Base-by-base conservation (phyloP, 2,797 vertebrate species). In the Siniperca obscura region DNA sequence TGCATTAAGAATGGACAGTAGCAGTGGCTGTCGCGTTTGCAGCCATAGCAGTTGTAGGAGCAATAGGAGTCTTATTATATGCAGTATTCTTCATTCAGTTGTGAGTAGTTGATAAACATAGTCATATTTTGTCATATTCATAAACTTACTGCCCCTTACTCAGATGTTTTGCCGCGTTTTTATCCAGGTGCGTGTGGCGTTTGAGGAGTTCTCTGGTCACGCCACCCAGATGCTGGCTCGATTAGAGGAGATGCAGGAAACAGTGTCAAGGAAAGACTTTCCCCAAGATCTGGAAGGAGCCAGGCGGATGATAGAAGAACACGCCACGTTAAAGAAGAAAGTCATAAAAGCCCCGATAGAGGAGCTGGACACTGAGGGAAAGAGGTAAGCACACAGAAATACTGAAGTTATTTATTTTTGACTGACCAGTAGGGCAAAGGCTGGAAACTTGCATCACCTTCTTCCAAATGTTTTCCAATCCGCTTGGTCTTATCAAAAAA, bases 171-270 rank as follows among this genome's bases (percentile, higher is more conserved):
- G 3, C 30, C 62, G 1, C 74, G 14, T 57, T 57, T 74, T 65
- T 34, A 1, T 74, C 8, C 84, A 95, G 94, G 97, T 99, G 91
- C 96, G 98, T 38, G 97, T 99, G 90, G 98, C 98, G 68, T 99
- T 99, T 72, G 98, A 99, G 94, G 98, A 99, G 92, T 99, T 99
- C 82, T 97, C 98, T 0, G 98, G 97, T 91, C 98, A 97, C 42
- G 98, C 98, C 74, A 96, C 97, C 36, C 98, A 99, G 91, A 97
- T 99, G 97, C 91, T 99, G 40, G 94, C 97, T 11, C 96, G 98
- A 64, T 92, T 99, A n/a, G 98, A 99, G 90, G 98, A 99, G 87
- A 97, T 99, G 87, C 98, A 99, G 91, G 98, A 99, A 90, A 98
- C 97, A 0, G 95, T 99, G 27, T 97, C 98, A 0, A 97, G 97